Conservation (phyloP, 2,113 vertebrate genomes). For the Rhombomys opimus region DNA sequence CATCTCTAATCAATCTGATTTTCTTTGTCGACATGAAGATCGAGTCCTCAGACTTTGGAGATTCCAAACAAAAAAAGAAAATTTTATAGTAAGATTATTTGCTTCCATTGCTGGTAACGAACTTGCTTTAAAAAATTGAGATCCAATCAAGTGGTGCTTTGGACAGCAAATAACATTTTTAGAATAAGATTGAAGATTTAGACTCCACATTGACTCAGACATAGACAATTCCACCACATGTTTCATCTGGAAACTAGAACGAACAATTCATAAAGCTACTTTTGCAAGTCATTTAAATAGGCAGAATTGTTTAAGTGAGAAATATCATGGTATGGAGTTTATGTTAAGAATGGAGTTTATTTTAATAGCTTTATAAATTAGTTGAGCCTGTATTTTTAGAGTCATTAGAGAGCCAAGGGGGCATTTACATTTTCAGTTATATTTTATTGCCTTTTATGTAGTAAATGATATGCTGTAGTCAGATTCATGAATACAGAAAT, state of each 20-base stretch:
- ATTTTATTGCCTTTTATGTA: slow-evolving; percentile 67
- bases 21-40: not conserved
- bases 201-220: not conserved
- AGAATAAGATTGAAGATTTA: slow-evolving; percentile 31
- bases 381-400: slow-evolving; percentile 60
- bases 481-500: slow-evolving; percentile 51
- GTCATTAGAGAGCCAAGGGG: slow-evolving; percentile 60
- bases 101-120: not conserved
- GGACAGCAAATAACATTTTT: not conserved
- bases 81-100: not conserved
- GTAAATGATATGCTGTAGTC: slow-evolving; percentile 53
- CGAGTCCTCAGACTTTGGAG: not conserved
- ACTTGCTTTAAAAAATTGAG: not conserved
- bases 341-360: slow-evolving; percentile 44
- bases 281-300: not conserved
- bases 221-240: not conserved
- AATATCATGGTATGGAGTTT: not conserved
- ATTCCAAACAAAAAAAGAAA: not conserved
- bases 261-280: not conserved
- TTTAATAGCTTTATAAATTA: slow-evolving; percentile 70
- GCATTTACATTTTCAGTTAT: slow-evolving; percentile 64
- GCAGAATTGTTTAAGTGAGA: slow-evolving; percentile 12
- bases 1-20: not conserved
- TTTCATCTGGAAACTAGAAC: not conserved
- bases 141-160: not conserved